Evolutionary conservation across 35 echinoderm and acorn worm genomes (phyloP).

Genomic region (Lytechinus variegatus): DNA sequence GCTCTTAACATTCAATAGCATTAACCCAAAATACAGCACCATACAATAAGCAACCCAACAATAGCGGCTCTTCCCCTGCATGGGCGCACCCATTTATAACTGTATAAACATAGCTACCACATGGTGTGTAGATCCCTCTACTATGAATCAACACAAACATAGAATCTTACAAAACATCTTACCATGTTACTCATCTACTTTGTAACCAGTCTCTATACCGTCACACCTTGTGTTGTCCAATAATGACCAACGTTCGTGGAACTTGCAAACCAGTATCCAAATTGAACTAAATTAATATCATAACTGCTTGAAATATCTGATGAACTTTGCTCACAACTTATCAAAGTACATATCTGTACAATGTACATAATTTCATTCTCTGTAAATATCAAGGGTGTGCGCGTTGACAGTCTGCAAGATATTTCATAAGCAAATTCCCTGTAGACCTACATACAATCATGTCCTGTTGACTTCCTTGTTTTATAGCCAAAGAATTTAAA

Average conservation of each 20-base stretch:
- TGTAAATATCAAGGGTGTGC: background rate
- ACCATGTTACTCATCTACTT: background rate
- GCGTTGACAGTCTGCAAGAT: no score
- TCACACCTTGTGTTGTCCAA: background rate
- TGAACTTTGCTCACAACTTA: background rate
- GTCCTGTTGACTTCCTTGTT: no score
- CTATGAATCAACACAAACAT: background rate
- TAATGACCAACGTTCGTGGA: no score
- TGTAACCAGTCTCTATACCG: background rate
- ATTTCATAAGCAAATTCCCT: no score
- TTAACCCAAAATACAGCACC: background rate
- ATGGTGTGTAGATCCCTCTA: background rate
- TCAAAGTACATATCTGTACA: background rate
- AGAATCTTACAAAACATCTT: background rate
- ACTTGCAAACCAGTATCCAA: no score
- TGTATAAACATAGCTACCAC: background rate
- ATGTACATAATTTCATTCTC: background rate
- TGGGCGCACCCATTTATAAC: background rate
- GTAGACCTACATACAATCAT: no score
- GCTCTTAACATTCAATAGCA: background rate
- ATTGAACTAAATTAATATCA: no score
- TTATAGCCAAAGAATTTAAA: no score
- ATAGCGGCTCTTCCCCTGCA: background rate
- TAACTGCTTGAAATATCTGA: background rate
- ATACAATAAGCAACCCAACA: background rate